Conservation (phyloP, 37 sponge, comb jelly and placozoan genomes). For the Eunapius fragilis region DNA sequence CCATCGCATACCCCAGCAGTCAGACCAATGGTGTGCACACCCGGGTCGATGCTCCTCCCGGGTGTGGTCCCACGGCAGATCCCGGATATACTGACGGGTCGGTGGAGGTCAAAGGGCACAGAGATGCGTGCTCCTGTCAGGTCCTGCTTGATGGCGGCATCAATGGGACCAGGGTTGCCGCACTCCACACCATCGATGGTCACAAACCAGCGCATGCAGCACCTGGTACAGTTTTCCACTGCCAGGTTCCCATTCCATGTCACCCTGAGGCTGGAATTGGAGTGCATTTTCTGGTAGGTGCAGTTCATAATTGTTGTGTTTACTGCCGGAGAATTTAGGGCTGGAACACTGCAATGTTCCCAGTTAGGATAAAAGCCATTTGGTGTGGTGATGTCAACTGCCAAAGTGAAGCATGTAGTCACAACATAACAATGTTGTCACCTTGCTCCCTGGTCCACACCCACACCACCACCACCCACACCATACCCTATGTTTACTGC, state of each 20-base stretch:
- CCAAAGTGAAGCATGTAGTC: too few species aligned
- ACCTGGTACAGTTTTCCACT: conserved; percentile 36
- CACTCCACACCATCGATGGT: conserved; percentile 56
- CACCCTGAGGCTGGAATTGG: conserved; percentile 34
- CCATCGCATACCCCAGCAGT: conserved; percentile 28
- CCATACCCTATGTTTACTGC: too few species aligned
- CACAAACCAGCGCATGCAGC: conserved; percentile 71
- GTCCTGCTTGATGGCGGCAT: conserved; percentile 46
- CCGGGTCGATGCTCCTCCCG: neutral
- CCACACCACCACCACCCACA: too few species aligned
- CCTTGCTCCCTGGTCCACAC: too few species aligned
- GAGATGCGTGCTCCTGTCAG: neutral
- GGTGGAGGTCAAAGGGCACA: conserved; percentile 14
- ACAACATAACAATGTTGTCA: too few species aligned
- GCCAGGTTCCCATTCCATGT: conserved; percentile 69
- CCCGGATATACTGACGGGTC: conserved; percentile 48
- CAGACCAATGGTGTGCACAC: conserved; percentile 16
- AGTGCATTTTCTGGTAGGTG: conserved; percentile 14
- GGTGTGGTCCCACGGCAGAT: conserved; percentile 35
- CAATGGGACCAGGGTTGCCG: conserved; percentile 50
- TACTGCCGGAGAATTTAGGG: neutral
- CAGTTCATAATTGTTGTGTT: conserved; percentile 26
- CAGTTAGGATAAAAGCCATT: neutral
- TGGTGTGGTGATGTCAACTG: too few species aligned
- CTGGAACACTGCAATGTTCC: too few species aligned